phyloP scores from a whole-genome alignment of 2,113 vertebrate species.

The Cheilinus undulatus region DNA sequence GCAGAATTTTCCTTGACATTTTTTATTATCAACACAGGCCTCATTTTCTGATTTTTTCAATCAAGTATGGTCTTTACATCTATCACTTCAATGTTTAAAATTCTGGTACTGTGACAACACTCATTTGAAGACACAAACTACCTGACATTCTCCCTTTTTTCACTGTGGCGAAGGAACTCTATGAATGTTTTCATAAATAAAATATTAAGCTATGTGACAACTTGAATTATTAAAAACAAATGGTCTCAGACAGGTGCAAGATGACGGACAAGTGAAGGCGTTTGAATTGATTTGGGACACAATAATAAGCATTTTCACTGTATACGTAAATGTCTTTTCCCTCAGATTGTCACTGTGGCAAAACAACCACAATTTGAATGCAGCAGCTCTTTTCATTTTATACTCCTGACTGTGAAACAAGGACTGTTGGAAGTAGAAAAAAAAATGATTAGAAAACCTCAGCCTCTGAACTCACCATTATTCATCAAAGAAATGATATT shows the following conservation, averaged over 20 bases:
- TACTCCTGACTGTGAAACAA: background rate
- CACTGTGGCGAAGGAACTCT: background rate
- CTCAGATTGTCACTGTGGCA: background rate
- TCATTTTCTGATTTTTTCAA: too few relatives aligned
- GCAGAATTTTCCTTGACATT: too few relatives aligned
- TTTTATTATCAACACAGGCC: too few relatives aligned
- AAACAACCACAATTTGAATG: background rate
- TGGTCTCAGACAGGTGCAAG: background rate
- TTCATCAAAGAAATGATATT: background rate
- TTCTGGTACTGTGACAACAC: background rate
- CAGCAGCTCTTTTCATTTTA: background rate
- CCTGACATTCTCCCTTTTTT: slow-evolving; percentile 1
- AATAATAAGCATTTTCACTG: background rate
- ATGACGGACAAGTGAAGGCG: background rate
- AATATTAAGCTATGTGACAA: slow-evolving; percentile 36
- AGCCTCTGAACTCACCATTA: background rate
- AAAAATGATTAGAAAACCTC: background rate
- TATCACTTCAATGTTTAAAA: too few relatives aligned
- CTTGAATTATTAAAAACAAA: slow-evolving; percentile 36
- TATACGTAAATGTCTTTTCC: background rate
- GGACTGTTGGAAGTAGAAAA: background rate
- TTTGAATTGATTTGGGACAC: slow-evolving; percentile 3
- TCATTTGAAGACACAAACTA: slow-evolving; percentile 11
- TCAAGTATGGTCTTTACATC: too few relatives aligned
- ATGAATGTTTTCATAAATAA: slow-evolving; percentile 32